A percentile compares a stretch with the other conserved stretches of the same genome.
Evolutionary conservation across 1,140 invertebrate genomes (phyloP).

Genomic region (Chironomus tepperi): DNA sequence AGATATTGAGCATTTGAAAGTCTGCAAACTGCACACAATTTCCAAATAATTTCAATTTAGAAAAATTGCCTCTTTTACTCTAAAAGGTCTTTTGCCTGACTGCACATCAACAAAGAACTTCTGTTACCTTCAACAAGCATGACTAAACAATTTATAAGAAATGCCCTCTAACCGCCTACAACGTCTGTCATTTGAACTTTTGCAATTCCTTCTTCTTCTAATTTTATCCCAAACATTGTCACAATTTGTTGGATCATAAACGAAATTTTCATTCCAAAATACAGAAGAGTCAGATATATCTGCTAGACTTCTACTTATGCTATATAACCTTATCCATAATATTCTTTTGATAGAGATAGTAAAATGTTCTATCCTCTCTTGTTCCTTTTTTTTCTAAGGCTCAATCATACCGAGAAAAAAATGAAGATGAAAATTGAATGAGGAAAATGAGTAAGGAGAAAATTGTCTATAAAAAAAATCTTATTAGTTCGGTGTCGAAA

Average conservation of each 20-base stretch:
- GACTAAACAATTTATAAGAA: too few relatives aligned
- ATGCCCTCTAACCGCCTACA: too few relatives aligned
- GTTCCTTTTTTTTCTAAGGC: too few relatives aligned
- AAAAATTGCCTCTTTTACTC: too few relatives aligned
- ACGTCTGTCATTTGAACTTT: too few relatives aligned
- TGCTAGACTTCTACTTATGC: neutral
- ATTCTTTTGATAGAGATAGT: neutral
- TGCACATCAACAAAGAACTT: neutral
- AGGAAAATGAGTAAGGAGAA: constrained; percentile 15
- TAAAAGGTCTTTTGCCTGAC: too few relatives aligned
- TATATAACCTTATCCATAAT: neutral
- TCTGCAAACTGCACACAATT: too few relatives aligned
- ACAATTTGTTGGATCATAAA: constrained; percentile 14
- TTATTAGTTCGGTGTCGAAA: neutral
- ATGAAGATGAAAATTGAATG: too few relatives aligned
- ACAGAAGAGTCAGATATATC: neutral
- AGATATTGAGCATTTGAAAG: too few relatives aligned
- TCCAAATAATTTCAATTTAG: too few relatives aligned
- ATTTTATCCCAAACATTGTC: constrained; percentile 8
- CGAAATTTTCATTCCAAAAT: neutral
- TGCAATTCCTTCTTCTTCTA: neutral
- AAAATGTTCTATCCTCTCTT: neutral
- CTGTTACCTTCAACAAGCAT: too few relatives aligned
- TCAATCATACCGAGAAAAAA: too few relatives aligned
- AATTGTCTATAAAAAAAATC: constrained; percentile 22